phyloP scores from a whole-genome alignment of 2,797 vertebrate species.

The Adrianichthys oophorus region DNA sequence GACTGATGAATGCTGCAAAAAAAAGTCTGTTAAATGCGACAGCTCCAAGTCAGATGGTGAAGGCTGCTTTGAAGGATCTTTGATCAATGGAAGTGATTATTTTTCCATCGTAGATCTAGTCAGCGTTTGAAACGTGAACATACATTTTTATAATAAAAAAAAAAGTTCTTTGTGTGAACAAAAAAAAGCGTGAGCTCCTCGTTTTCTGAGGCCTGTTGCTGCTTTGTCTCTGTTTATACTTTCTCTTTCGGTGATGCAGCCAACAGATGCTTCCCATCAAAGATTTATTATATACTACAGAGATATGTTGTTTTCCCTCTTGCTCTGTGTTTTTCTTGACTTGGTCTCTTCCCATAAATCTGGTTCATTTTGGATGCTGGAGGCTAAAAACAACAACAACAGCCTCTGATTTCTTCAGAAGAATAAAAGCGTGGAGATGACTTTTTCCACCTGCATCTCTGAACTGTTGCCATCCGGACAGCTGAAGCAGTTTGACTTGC shows the following conservation, averaged over 20 bases:
- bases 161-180: no score
- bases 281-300: slow-evolving; percentile 3
- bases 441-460: slow-evolving; percentile 5
- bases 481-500: neutral
- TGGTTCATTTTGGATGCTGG: slow-evolving; percentile 11
- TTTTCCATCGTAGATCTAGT: no score
- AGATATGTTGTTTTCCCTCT: slow-evolving; percentile 1
- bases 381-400: slow-evolving; percentile 13
- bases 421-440: neutral
- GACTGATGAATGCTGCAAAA: no score
- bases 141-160: no score
- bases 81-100: no score
- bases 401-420: neutral
- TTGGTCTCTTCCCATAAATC: slow-evolving; percentile 6
- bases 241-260: slow-evolving; percentile 2
- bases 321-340: slow-evolving; percentile 4
- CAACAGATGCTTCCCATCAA: slow-evolving; percentile 22
- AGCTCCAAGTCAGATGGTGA: no score
- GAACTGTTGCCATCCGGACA: neutral
- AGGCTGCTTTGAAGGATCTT: no score
- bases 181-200: no score
- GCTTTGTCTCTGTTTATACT: neutral
- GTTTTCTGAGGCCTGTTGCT: no score
- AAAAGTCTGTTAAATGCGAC: no score
- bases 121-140: no score